Base-by-base conservation (phyloP, 2,113 vertebrate genomes). In the Eurystomus gularis region DNA sequence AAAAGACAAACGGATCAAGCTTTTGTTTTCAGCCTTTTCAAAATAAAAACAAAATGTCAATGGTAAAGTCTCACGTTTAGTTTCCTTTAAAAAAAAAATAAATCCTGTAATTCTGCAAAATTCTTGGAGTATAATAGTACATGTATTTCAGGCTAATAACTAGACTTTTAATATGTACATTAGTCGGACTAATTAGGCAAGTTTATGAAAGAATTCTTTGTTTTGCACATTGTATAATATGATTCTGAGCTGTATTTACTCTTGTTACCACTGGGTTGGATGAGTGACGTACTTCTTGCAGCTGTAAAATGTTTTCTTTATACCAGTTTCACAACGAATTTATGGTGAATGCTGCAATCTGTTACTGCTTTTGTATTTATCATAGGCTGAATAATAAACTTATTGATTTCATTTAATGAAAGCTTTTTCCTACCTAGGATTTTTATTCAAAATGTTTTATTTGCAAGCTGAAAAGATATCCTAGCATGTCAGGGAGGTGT, bases 201-300 rank as follows among this genome's bases (percentile, higher is more conserved):
- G 48, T 85, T 92, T 69, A 66, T 80, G 84, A 94, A 95, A 97
- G 90, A 93, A 96, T 87, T 82, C 88, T 93, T 94, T 96, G 81
- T 89, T 96, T 88, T 75, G 68, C 49, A 93, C 79, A 37, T 25
- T 75, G 88, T 87, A 91, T 92, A 92, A 90, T 78, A 93, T 17
- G 11, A 92, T 92, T 97, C 95, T 75, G 64, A 91, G 82, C 69
- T 87, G 60, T 81, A 55, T 84, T 96, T 95, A 94, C 91, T 88
- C 88, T 91, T 81, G 35, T 85, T 94, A 91, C 82, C 94, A 33
- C 55, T 52, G 61, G 58, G 57, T 29, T 61, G 40, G 83, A 71
- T 66, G 46, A 93, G 87, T 95, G 86, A 86, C 57, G n/a, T 91
- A 91, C 44, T 75, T 95, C 35, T 89, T 65, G 84, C 73, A 71